Conservation (phyloP, 2,113 vertebrate species). For the Picathartes gymnocephalus region DNA sequence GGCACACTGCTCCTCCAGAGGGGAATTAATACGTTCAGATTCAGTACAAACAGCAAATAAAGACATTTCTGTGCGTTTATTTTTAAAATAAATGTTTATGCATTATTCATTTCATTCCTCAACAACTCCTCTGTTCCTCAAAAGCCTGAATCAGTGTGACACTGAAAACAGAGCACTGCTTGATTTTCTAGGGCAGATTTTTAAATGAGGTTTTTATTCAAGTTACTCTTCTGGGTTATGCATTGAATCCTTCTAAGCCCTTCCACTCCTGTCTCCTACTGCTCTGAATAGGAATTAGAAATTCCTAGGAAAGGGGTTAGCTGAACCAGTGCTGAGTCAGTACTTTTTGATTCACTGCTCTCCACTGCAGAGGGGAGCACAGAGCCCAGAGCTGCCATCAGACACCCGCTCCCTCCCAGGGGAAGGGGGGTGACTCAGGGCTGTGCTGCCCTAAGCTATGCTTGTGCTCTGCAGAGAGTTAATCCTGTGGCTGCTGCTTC, state of each 20-base stretch:
- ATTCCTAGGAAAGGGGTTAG: not conserved
- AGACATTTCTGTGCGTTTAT: not conserved
- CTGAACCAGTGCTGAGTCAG: not conserved
- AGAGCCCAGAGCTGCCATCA: not conserved
- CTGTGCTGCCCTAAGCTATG: not conserved
- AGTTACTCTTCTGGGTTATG: not conserved
- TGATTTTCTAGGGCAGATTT: not conserved
- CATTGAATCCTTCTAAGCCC: not conserved
- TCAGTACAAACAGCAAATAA: not conserved
- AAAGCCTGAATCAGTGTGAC: not conserved
- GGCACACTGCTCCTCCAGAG: not conserved
- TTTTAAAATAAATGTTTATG: not conserved
- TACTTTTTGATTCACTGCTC: not conserved
- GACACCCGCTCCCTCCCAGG: not conserved
- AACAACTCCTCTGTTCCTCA: not conserved
- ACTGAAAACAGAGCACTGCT: not conserved
- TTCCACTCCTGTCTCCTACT: not conserved
- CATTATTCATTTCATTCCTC: not conserved
- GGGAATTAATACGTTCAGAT: not conserved
- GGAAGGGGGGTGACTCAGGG: not conserved
- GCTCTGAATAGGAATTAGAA: not conserved
- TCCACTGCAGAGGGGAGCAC: not conserved
- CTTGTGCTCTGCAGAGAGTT: not conserved
- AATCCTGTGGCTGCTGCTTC: not conserved
- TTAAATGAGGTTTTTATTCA: not conserved